Evolutionary conservation across 2,888 invertebrate species (phyloP).

Genomic region (Monoplex corrugatus): DNA sequence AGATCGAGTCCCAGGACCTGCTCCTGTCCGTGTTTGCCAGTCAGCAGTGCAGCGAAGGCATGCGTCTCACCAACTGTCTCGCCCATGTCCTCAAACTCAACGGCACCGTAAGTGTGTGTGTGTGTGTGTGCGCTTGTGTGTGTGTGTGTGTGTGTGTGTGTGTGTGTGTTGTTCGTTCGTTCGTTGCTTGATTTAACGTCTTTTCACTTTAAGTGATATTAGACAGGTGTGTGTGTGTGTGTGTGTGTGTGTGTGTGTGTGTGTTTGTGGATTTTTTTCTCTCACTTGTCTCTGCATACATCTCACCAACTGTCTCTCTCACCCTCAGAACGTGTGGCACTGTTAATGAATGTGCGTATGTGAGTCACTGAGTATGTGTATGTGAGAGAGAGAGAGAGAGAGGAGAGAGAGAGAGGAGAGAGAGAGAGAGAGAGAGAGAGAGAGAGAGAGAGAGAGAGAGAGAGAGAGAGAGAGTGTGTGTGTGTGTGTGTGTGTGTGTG

Average conservation of each 20-base stretch:
- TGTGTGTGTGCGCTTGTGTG: not conserved
- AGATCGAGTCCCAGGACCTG: constrained; percentile 73
- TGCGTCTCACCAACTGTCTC: constrained; percentile 67
- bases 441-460: no score
- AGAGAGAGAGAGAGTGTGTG: no score
- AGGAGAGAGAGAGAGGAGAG: no score
- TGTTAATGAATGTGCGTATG: not conserved
- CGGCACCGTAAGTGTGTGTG: constrained; percentile 69
- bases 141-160: not conserved
- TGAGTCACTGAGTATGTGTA: not conserved
- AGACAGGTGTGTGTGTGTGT: constrained; percentile 4
- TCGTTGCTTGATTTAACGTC: not conserved
- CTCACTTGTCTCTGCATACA: not conserved
- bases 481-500: not conserved
- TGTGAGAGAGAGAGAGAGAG: no score
- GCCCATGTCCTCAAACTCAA: constrained; percentile 70
- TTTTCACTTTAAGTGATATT: not conserved
- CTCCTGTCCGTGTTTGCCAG: constrained; percentile 71
- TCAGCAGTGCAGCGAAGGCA: constrained; percentile 13
- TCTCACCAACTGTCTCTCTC: not conserved
- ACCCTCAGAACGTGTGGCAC: not conserved
- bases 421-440: no score
- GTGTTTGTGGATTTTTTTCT: not conserved
- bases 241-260: not conserved
- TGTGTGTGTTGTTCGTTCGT: not conserved